Conservation (phyloP, 1,140 invertebrate species). For the Meteorus sp. region DNA sequence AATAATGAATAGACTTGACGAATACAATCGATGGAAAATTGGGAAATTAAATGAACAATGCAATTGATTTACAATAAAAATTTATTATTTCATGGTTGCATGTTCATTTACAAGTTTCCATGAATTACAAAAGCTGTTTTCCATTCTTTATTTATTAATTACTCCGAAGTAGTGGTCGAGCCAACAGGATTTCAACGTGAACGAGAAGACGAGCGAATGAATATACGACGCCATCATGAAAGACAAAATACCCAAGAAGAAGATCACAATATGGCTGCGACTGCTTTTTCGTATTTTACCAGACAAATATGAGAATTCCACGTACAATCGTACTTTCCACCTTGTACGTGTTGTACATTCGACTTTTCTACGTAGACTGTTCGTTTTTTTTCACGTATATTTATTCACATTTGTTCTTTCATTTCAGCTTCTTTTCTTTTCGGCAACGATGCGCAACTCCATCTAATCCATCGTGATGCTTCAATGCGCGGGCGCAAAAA, state of each 20-base stretch:
- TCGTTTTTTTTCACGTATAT: too few species aligned
- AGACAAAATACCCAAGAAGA: slow-evolving; percentile 16
- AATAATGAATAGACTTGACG: too few species aligned
- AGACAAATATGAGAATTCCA: slow-evolving; percentile 18
- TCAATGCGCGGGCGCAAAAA: too few species aligned
- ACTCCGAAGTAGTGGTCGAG: slow-evolving; percentile 14
- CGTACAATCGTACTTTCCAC: slow-evolving; percentile 6
- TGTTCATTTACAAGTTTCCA: too few species aligned
- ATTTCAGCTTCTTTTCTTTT: slow-evolving; percentile 3
- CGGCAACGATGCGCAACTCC: slow-evolving; percentile 8
- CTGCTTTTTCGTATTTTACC: not conserved
- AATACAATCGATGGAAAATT: too few species aligned
- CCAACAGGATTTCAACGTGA: not conserved
- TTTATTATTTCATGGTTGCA: too few species aligned
- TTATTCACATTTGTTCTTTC: too few species aligned
- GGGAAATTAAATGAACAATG: too few species aligned
- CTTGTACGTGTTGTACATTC: slow-evolving; percentile 16
- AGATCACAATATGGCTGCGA: too few species aligned
- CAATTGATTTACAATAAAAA: too few species aligned
- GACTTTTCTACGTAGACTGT: not conserved
- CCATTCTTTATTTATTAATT: slow-evolving; percentile 24
- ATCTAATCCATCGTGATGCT: not conserved
- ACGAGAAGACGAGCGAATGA: too few species aligned
- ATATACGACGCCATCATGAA: slow-evolving; percentile 23
- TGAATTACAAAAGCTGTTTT: too few species aligned